Evolutionary conservation across 2,113 vertebrate genomes (phyloP), one percentile per base, ranked within the genome.

Genomic region (Mesoclemmys tuberculata): DNA sequence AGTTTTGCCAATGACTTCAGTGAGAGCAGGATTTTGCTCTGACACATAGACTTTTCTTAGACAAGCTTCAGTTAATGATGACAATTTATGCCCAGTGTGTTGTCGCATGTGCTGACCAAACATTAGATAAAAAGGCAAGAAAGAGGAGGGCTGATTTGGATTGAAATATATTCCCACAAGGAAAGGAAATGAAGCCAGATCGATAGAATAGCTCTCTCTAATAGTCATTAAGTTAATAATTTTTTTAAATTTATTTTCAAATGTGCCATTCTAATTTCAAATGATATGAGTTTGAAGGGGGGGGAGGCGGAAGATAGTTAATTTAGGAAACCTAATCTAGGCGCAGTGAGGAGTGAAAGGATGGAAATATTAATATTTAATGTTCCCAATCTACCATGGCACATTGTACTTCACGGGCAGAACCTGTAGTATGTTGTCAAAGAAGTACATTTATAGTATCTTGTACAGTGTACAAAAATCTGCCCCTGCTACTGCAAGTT

Each of bases 191-290:
- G 56, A 6, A 88, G 58, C 58, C 81, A 79, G 85, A 93, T 95
- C 90, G 82, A 83, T 87, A 68, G 78, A 91, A 95, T 89, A 86
- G 74, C 92, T 93, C 82, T 94, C 87, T 87, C 46, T 93, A 93
- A 38, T 83, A 95, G 56, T 86, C 90, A 91, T 95, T 92, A 85
- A 82, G 52, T n/a, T 91, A 92, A 88, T 93, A 24, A 92, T 85
- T 96, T 88, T 51, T 89, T 44, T 6, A 49, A 22, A 85, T 97
- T 94, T 95, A 55, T 94, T 97, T 95, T 93, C 55, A 56, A 85
- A 94, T 82, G 38, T 58, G 44, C 71, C 90, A 5, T 14, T 90
- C 77, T 75, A 85, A 84, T 92, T 90, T 82, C 56, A 93, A 77
- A 41, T 82, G 52, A 89, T 41, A 88, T 58, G 10, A 64, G 38